Percentiles rank a stretch among this genome's conserved stretches.
These are phyloP conservation scores for Podabrus alpinus DNA, from an alignment of 2,888 invertebrate genomes.

Conservation along the genomic window DNA sequence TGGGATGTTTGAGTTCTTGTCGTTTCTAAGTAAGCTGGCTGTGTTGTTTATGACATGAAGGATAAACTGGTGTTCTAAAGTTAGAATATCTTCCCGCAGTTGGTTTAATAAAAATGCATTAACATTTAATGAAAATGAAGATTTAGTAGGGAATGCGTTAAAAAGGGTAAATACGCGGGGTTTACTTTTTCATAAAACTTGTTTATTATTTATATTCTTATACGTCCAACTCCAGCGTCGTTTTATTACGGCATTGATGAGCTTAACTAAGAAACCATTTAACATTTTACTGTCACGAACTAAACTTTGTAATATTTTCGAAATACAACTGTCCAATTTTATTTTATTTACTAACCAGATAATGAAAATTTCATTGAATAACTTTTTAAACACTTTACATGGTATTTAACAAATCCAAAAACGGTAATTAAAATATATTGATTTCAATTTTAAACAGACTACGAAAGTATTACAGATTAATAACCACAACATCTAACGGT, in stretches of 20 bases:
- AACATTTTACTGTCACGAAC: slow-evolving; percentile 6
- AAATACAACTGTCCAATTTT: neutral
- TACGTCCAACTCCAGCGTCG: slow-evolving; percentile 4
- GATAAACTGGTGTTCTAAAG: slow-evolving; percentile 19
- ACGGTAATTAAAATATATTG: no score
- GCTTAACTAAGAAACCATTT: slow-evolving; percentile 3
- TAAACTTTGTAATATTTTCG: neutral
- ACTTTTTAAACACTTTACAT: neutral
- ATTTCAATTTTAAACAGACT: neutral
- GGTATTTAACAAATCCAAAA: neutral
- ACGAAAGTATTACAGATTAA: neutral
- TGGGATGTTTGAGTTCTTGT: slow-evolving; percentile 17
- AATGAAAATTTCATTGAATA: neutral
- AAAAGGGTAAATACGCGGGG: slow-evolving; percentile 8
- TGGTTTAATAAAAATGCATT: slow-evolving; percentile 30
- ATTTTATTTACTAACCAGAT: neutral
- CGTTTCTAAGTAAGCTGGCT: slow-evolving; percentile 16
- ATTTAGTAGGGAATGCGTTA: slow-evolving; percentile 12
- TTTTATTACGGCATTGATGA: slow-evolving; percentile 9
- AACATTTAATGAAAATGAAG: slow-evolving; percentile 31
- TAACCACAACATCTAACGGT: no score
- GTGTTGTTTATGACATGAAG: slow-evolving; percentile 23
- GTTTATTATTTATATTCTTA: slow-evolving; percentile 23
- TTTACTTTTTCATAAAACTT: slow-evolving; percentile 12
- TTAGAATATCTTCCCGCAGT: slow-evolving; percentile 21